Evolutionary conservation across 2,113 vertebrate species (phyloP).

Genomic region (Procavia capensis): DNA sequence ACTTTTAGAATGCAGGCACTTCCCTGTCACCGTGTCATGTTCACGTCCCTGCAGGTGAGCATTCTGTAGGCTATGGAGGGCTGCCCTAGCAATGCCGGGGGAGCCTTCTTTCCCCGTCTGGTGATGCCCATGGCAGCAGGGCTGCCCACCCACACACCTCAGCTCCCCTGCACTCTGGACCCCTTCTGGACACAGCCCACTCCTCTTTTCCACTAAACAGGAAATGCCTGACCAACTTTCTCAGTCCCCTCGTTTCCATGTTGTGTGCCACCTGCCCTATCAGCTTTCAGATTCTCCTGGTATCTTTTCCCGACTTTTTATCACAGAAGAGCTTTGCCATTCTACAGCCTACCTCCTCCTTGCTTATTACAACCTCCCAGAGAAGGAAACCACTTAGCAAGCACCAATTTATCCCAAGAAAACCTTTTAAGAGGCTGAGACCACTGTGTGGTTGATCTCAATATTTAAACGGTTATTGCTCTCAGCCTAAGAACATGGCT

Average conservation of each 20-base stretch:
- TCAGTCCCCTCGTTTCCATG: not conserved
- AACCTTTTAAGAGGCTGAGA: not conserved
- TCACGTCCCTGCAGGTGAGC: fast-evolving
- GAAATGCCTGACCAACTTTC: not conserved
- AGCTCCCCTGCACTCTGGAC: not conserved
- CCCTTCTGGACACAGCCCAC: not conserved
- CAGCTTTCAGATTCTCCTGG: not conserved
- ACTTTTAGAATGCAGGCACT: not conserved
- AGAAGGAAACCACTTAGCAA: not conserved
- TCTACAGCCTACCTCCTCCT: not conserved
- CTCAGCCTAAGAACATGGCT: not conserved
- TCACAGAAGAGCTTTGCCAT: not conserved
- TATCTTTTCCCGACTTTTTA: not conserved
- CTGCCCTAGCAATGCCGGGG: not conserved
- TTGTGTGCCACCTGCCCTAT: not conserved
- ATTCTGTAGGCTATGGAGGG: not conserved
- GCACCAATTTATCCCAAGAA: not conserved
- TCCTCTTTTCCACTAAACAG: not conserved
- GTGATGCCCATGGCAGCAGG: not conserved
- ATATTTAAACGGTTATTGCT: not conserved
- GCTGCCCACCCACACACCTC: too few species aligned
- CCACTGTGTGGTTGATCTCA: not conserved
- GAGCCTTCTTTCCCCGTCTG: fast-evolving
- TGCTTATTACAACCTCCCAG: not conserved
- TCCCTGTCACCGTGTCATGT: not conserved